Conservation (phyloP, 1,140 invertebrate genomes). For the Drosophila novamexicana region DNA sequence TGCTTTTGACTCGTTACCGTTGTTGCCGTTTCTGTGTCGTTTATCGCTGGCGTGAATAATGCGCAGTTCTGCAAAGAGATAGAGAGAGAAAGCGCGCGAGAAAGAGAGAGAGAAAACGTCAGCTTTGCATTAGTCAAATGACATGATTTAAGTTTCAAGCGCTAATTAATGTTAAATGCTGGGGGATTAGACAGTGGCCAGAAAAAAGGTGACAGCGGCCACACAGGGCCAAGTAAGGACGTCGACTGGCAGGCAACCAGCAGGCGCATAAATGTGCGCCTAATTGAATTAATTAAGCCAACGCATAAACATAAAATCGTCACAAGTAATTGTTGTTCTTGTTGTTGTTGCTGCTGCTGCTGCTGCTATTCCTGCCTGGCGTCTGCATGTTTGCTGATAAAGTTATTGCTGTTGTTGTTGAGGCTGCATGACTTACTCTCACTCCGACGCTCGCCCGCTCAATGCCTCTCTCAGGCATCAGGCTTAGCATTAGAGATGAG, state of each 20-base stretch:
- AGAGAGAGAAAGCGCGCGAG: background rate
- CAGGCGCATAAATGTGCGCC: slow-evolving; percentile 69
- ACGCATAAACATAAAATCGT: slow-evolving; percentile 80
- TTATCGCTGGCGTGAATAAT: slow-evolving; percentile 63
- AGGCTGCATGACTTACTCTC: slow-evolving; percentile 30
- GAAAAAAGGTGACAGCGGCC: slow-evolving; percentile 54
- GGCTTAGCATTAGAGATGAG: slow-evolving; percentile 25
- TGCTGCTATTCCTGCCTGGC: slow-evolving; percentile 48
- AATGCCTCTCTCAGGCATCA: slow-evolving; percentile 11
- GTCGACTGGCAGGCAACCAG: slow-evolving; percentile 1
- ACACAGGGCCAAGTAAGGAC: slow-evolving; percentile 17
- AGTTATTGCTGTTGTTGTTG: slow-evolving; percentile 55
- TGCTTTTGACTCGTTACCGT: slow-evolving; percentile 47
- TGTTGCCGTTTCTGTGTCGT: slow-evolving; percentile 42
- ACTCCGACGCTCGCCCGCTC: slow-evolving; percentile 1
- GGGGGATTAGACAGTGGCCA: slow-evolving; percentile 58
- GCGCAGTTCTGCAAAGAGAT: slow-evolving; percentile 60
- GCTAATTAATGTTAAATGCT: slow-evolving; percentile 77
- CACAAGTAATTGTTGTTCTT: slow-evolving; percentile 67
- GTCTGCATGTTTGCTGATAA: slow-evolving; percentile 60
- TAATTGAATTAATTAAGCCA: slow-evolving; percentile 81
- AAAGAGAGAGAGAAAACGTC: slow-evolving; percentile 14
- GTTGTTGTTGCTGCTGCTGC: slow-evolving; percentile 22
- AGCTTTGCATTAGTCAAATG: slow-evolving; percentile 46
- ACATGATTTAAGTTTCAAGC: slow-evolving; percentile 72